A percentile compares a stretch with the other conserved stretches of the same genome.
Evolutionary conservation across 2,113 vertebrate species (phyloP).

Genomic region (Sinocyclocheilus anshuiensis): DNA sequence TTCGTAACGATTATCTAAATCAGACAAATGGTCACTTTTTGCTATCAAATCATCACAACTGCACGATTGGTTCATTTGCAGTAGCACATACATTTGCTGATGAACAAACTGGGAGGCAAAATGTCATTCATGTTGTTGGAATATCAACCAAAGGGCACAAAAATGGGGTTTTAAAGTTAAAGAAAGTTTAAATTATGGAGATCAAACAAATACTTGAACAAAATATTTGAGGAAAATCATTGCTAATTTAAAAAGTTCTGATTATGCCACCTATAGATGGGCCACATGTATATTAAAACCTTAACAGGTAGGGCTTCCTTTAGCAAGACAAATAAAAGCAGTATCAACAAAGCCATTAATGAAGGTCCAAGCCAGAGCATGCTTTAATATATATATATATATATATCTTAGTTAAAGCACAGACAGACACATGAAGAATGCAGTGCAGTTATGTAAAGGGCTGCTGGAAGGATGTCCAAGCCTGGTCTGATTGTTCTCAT

Average conservation of each 20-base stretch:
- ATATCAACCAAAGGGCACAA: background rate
- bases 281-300: background rate
- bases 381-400: slow-evolving; percentile 18
- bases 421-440: slow-evolving; percentile 36
- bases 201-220: background rate
- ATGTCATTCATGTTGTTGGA: background rate
- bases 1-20: background rate
- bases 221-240: background rate
- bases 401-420: slow-evolving; percentile 24
- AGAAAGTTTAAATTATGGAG: background rate
- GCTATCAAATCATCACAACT: background rate
- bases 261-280: slow-evolving; percentile 3
- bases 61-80: background rate
- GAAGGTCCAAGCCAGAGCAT: slow-evolving; percentile 40
- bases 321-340: slow-evolving; percentile 20
- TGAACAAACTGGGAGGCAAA: background rate
- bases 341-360: slow-evolving; percentile 33
- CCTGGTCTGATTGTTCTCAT: slow-evolving; percentile 40
- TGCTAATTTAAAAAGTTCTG: background rate
- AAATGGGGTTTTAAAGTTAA: background rate
- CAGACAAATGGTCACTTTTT: background rate
- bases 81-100: background rate
- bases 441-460: slow-evolving; percentile 38
- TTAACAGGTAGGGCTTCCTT: background rate
- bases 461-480: slow-evolving; percentile 21